These are phyloP conservation scores for Aepyceros melampus DNA, from an alignment of 2,113 vertebrate genomes.

Conservation along the genomic window DNA sequence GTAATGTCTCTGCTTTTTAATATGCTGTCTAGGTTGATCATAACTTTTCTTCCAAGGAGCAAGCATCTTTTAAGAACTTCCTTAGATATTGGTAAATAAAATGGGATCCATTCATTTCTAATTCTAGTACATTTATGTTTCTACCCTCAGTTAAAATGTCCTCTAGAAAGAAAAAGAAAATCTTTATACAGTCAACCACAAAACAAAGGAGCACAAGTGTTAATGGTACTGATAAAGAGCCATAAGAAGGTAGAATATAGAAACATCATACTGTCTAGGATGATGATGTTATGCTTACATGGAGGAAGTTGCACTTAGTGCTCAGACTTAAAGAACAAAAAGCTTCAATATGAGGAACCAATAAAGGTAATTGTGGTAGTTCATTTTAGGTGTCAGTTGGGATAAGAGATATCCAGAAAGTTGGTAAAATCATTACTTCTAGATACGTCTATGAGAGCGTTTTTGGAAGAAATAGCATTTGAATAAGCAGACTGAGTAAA, in stretches of 20 bases:
- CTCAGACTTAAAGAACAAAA: background rate
- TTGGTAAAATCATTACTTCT: background rate
- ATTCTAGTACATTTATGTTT: background rate
- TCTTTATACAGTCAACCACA: background rate
- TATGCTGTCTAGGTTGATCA: background rate
- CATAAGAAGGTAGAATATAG: background rate
- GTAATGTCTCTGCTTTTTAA: background rate
- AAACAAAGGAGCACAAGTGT: background rate
- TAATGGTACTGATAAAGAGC: background rate
- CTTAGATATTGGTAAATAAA: background rate
- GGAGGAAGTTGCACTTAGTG: background rate
- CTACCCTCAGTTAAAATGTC: background rate
- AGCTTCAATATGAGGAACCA: background rate
- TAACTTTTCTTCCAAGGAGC: background rate
- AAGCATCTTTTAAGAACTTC: background rate
- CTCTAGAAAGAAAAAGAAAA: slow-evolving; percentile 7
- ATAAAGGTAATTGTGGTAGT: background rate
- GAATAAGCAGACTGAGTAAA: background rate
- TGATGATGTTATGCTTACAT: background rate
- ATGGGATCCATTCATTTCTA: background rate
- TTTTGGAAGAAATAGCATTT: background rate
- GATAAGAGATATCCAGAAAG: background rate
- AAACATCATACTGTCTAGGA: background rate
- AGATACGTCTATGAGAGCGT: background rate
- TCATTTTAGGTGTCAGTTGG: background rate